Conservation (phyloP, 2,888 invertebrate genomes). For the Heteromyza rotundicornis region DNA sequence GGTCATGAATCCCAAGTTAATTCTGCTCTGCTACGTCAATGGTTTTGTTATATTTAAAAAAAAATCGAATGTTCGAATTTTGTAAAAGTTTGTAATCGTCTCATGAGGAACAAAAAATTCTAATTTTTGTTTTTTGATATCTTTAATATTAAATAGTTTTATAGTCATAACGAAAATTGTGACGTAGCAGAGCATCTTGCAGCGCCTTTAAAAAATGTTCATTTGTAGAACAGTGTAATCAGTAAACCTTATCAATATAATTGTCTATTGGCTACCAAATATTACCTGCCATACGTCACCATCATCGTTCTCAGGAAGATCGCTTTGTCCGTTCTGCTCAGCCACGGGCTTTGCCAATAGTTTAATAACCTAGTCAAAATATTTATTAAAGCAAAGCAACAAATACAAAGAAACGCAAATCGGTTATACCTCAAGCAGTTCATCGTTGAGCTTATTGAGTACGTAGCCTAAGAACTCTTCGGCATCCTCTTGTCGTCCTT, state of each 20-base stretch:
- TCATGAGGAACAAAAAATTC: no score
- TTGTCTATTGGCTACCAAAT: conserved; percentile 1
- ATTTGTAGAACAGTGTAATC: no score
- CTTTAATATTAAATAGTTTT: no score
- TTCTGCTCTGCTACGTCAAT: no score
- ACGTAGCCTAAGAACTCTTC: conserved; percentile 95
- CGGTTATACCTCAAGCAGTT: conserved; percentile 83
- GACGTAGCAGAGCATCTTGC: no score
- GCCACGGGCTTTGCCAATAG: conserved; percentile 65
- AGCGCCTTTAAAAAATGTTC: no score
- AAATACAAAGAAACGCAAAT: background rate
- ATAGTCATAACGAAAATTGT: no score
- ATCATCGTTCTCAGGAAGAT: conserved; percentile 57
- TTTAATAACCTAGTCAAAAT: conserved; percentile 65
- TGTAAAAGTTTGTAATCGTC: no score
- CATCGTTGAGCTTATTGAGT: conserved; percentile 93
- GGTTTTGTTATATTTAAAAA: no score
- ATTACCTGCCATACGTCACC: conserved; percentile 62
- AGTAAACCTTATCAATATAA: conserved; percentile 1
- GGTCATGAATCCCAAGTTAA: no score
- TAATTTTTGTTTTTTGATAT: no score
- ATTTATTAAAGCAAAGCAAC: conserved; percentile 29
- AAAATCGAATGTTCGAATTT: no score
- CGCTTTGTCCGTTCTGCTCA: conserved; percentile 63
- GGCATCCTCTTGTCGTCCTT: conserved; percentile 95